Conservation (phyloP, 2,113 vertebrate species). For the Platysteira castanea region DNA sequence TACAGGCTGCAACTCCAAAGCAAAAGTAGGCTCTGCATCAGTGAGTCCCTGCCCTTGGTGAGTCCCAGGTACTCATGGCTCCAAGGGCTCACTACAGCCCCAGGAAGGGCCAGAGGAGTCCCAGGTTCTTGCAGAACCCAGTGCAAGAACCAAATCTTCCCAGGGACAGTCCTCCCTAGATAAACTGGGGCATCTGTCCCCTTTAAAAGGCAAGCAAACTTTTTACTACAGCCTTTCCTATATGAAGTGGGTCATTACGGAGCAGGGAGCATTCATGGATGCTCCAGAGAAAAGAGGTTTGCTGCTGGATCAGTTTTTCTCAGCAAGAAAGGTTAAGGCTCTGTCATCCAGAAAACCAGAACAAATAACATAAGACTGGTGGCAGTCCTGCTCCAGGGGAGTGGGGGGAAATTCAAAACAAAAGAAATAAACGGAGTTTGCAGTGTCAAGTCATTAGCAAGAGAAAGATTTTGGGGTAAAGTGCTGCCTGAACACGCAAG, state of each 20-base stretch:
- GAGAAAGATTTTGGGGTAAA: neutral
- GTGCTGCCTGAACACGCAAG: neutral
- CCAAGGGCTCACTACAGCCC: neutral
- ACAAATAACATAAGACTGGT: neutral
- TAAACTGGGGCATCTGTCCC: neutral
- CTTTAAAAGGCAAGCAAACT: neutral
- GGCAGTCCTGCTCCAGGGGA: neutral
- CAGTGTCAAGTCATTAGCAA: neutral
- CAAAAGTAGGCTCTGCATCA: accelerated
- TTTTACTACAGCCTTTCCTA: neutral
- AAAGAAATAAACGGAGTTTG: neutral
- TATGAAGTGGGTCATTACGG: accelerated
- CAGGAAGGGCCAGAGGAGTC: neutral
- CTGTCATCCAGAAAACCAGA: neutral
- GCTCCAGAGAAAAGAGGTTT: neutral
- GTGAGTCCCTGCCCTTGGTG: accelerated
- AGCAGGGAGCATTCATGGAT: neutral
- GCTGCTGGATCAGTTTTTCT: neutral
- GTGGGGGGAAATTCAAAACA: neutral
- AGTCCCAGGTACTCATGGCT: accelerated
- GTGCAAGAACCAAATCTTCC: neutral
- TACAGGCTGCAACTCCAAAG: accelerated
- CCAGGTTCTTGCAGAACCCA: neutral
- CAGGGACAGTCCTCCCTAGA: accelerated
- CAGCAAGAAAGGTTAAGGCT: neutral